phyloP scores from a whole-genome alignment of 2,113 vertebrate species.

The Bolborhynchus lineola region DNA sequence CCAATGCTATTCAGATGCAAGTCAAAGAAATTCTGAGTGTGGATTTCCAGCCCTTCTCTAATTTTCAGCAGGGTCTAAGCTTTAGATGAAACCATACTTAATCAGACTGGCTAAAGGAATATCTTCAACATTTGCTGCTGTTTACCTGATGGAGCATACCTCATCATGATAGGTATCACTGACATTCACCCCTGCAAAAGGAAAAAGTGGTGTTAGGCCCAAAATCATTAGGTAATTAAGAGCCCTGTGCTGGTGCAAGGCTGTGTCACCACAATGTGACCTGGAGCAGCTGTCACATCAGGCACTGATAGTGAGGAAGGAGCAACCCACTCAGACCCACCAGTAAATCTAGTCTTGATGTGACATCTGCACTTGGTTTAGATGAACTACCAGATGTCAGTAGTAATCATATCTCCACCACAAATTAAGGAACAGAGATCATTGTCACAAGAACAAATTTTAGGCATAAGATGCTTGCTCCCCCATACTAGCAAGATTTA shows the following conservation, averaged over 20 bases:
- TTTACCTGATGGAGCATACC: neutral
- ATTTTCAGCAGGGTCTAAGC: neutral
- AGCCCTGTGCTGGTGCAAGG: neutral
- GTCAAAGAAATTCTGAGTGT: neutral
- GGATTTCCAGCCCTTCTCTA: neutral
- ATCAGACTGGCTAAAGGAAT: neutral
- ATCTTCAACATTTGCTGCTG: neutral
- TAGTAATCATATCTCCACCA: neutral
- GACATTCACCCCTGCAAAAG: neutral
- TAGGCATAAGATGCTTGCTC: neutral
- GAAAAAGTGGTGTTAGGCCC: neutral
- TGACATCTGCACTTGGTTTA: neutral
- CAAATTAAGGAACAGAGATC: neutral
- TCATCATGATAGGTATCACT: neutral
- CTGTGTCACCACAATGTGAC: rapidly evolving
- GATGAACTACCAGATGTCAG: neutral
- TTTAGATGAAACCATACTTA: neutral
- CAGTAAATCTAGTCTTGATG: neutral
- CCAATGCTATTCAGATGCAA: neutral
- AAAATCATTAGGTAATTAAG: neutral
- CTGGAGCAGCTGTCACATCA: neutral
- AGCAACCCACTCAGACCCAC: neutral
- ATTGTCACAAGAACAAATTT: neutral
- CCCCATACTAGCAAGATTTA: neutral
- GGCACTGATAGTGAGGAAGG: neutral